These are phyloP conservation scores for Colossoma macropomum DNA, from an alignment of 2,113 vertebrate species.

Conservation along the genomic window DNA sequence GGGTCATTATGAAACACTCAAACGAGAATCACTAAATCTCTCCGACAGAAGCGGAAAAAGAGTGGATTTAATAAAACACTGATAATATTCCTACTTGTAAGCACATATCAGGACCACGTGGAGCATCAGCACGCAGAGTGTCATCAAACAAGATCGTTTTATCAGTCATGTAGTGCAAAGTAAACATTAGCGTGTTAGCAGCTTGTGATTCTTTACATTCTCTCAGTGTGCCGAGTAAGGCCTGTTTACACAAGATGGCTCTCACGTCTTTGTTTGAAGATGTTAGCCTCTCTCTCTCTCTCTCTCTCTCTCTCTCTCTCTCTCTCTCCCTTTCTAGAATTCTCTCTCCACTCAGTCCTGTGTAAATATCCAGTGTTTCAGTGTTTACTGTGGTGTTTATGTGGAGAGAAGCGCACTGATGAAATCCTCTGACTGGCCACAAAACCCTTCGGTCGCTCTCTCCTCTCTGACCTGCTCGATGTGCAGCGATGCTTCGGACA, in stretches of 20 bases:
- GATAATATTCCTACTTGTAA: neutral
- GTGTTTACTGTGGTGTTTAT: neutral
- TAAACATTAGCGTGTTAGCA: neutral
- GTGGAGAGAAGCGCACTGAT: neutral
- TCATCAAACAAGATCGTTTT: neutral
- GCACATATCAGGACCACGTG: neutral
- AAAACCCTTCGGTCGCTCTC: neutral
- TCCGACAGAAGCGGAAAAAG: neutral
- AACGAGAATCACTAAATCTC: too few species aligned
- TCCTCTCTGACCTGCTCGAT: neutral
- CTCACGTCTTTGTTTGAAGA: neutral
- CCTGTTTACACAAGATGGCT: conserved; percentile 5
- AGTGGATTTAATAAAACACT: neutral
- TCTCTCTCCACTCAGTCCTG: neutral
- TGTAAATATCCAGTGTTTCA: neutral
- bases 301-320: neutral
- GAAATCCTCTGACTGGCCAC: neutral
- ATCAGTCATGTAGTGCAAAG: neutral
- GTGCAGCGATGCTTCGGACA: neutral
- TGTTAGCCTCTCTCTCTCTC: neutral
- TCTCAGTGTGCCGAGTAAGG: neutral
- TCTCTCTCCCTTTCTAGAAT: neutral
- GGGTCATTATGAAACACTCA: neutral
- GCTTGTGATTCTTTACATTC: neutral
- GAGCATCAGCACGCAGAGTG: neutral